Evolutionary conservation across 2,113 vertebrate genomes (phyloP), one percentile per base, ranked within the genome.

Genomic region (Bostrychus sinensis): DNA sequence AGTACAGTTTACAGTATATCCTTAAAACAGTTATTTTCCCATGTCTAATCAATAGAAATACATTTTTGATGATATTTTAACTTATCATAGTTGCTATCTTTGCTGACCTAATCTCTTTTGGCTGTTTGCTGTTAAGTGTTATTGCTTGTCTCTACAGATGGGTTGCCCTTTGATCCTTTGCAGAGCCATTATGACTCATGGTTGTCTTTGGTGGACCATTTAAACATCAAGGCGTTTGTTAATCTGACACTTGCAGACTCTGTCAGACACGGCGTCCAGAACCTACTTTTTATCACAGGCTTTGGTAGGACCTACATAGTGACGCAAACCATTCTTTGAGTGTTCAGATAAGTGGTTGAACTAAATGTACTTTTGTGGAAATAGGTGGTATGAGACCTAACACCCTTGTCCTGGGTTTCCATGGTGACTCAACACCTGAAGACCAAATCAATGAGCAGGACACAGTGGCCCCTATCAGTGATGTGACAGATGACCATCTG

Each of bases 171-270:
- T 0, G 93, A 95, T 74, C 95, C 94, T 0, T 81, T 95, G 51
- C 93, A 93, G 70, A 80, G 88, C 51, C 87, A 86, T 76, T 92
- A 93, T 14, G 92, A 95, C 66, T 94, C 93, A 0, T 96, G 94
- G 94, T 83, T 95, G 46, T 92, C 87, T 53, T 88, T 95, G 26
- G 94, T 96, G 25, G 94, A 95, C 87, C 91, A 93, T 71, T 86
- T 96, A 41, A 94, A 95, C 1, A 92, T 96, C 75, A 95, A 96
- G 62, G 93, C 94, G 0, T 96, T 96, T 0, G 90, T 95, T 61
- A 95, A 94, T 78, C 91, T 96, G 28, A 95, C 94, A 0, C 86
- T 95, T 3, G 89, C 94, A 0, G 86, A 93, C 56, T 92, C 94
- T 0, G 89, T 95, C 37, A 81, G 93, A 23, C 91, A 90, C 0